Percentiles rank a stretch among this genome's conserved stretches.
Evolutionary conservation across 2,888 invertebrate species (phyloP).

Genomic region (Piscicola geometra): DNA sequence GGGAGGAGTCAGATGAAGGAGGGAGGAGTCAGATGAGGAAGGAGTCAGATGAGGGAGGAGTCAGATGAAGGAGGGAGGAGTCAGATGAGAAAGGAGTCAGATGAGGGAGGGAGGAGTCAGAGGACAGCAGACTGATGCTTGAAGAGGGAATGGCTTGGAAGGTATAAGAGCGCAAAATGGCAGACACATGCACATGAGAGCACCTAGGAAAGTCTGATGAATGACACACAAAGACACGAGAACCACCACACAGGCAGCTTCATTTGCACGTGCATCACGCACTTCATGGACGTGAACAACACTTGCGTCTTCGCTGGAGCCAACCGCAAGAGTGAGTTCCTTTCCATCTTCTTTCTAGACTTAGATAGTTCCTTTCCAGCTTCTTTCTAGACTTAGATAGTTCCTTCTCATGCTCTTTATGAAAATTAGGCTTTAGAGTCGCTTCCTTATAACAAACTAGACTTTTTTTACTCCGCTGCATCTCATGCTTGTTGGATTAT

Average conservation of each 20-base stretch:
- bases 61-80: not conserved
- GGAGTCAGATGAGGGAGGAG: slow-evolving; percentile 11
- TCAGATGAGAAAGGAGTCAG: not conserved
- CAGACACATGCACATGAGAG: not conserved
- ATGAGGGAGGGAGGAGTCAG: slow-evolving; percentile 10
- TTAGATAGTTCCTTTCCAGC: not conserved
- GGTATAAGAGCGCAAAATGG: not conserved
- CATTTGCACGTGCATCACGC: not conserved
- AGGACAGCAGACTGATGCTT: slow-evolving; percentile 21
- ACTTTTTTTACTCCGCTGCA: too few relatives aligned
- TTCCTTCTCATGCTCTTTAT: not conserved
- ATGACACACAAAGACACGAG: not conserved
- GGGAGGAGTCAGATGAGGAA: not conserved
- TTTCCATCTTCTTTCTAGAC: not conserved
- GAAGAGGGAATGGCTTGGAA: not conserved
- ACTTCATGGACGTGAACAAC: not conserved
- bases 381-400: not conserved
- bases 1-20: not conserved
- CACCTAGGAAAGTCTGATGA: slow-evolving; percentile 5
- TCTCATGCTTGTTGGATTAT: too few relatives aligned
- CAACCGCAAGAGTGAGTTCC: not conserved
- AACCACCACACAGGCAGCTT: not conserved
- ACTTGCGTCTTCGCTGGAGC: not conserved
- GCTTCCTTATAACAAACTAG: too few relatives aligned
- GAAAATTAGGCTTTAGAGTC: too few relatives aligned